These are phyloP conservation scores for Pristionchus exspectatus DNA, from an alignment of 2,888 invertebrate genomes.

Conservation along the genomic window DNA sequence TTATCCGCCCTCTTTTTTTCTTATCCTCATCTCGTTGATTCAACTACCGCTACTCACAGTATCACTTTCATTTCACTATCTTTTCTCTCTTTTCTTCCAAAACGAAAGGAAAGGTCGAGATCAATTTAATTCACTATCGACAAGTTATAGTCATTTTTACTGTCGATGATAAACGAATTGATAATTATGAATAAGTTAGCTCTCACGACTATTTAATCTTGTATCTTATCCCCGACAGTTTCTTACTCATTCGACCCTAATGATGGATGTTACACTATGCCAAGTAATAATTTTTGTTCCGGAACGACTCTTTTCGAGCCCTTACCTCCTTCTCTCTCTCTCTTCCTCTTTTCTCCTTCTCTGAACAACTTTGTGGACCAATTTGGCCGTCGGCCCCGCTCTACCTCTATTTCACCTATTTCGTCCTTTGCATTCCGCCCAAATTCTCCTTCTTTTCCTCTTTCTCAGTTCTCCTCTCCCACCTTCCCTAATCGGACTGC, in stretches of 20 bases:
- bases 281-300: not conserved
- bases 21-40: not conserved
- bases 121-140: not conserved
- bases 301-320: not conserved
- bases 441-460: not conserved
- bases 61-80: slow-evolving; percentile 9
- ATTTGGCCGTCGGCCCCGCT: not conserved
- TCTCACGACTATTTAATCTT: not conserved
- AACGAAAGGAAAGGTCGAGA: not conserved
- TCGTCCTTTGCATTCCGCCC: slow-evolving; percentile 31
- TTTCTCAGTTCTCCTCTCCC: not conserved
- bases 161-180: not conserved
- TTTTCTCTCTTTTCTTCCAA: not conserved
- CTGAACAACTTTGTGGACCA: slow-evolving; percentile 34
- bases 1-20: not conserved
- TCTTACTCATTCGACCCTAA: not conserved
- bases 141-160: not conserved
- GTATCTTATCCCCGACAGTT: too few relatives aligned
- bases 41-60: not conserved
- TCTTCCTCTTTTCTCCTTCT: not conserved
- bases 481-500: slow-evolving; percentile 15
- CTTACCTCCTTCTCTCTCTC: not conserved
- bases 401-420: slow-evolving; percentile 22
- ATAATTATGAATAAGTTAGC: not conserved
- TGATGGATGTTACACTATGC: not conserved